These are phyloP conservation scores for Epinephelus cyanopodus DNA, from an alignment of 2,113 vertebrate genomes.

Conservation along the genomic window DNA sequence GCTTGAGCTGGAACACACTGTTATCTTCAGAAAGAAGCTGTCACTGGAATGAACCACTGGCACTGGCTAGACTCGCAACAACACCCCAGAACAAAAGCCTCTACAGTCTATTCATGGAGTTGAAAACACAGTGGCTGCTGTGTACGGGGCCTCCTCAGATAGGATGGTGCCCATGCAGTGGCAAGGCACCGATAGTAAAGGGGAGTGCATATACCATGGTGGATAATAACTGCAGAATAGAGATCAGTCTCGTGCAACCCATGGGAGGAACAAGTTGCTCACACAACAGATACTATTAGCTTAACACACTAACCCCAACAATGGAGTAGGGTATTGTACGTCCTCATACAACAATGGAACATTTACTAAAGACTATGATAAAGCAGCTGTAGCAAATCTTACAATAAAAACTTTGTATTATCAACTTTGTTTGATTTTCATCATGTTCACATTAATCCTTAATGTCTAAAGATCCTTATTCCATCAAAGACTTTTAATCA, in stretches of 20 bases:
- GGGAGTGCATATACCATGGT: constrained; percentile 25
- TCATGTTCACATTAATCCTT: not conserved
- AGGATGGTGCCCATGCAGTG: constrained; percentile 44
- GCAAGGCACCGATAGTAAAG: constrained; percentile 56
- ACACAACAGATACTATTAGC: constrained; percentile 35
- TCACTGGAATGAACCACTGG: constrained; percentile 53
- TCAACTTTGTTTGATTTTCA: not conserved
- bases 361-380: constrained; percentile 8
- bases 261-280: constrained; percentile 13
- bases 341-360: constrained; percentile 9
- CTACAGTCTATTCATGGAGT: constrained; percentile 70
- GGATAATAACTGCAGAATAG: constrained; percentile 48
- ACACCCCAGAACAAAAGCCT: constrained; percentile 66
- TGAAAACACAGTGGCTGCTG: constrained; percentile 58
- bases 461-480: not conserved
- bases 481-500: not conserved
- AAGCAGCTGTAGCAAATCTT: not conserved
- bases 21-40: constrained; percentile 71
- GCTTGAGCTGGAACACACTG: constrained; percentile 58
- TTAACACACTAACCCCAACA: constrained; percentile 20
- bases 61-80: constrained; percentile 57
- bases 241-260: constrained; percentile 21
- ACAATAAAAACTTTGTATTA: not conserved
- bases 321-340: not conserved
- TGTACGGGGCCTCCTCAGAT: constrained; percentile 41